phyloP scores from a whole-genome alignment of 2,797 vertebrate species.

The Labroides dimidiatus region DNA sequence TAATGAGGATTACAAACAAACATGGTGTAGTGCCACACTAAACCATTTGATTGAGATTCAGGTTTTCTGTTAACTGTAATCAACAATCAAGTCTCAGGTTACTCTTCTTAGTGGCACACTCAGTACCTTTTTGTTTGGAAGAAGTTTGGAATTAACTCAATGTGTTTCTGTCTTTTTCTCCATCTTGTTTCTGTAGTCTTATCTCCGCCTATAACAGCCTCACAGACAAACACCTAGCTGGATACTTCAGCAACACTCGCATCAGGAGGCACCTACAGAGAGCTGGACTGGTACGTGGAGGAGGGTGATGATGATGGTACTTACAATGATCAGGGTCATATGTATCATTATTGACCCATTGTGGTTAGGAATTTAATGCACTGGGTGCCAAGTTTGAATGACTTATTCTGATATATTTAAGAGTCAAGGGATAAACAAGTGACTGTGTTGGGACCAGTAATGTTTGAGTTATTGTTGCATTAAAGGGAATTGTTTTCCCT shows the following conservation, averaged over 20 bases:
- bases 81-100: conserved; percentile 20
- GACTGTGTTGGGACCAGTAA: no score
- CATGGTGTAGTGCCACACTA: conserved; percentile 31
- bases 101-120: neutral
- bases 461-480: no score
- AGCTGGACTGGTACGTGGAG: conserved; percentile 91
- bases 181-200: conserved; percentile 80
- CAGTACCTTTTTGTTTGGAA: neutral
- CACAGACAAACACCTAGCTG: conserved; percentile 92
- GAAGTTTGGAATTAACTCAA: neutral
- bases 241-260: conserved; percentile 93
- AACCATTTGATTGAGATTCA: conserved; percentile 45
- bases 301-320: conserved; percentile 16
- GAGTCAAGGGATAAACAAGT: no score
- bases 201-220: conserved; percentile 93
- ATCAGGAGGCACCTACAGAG: conserved; percentile 92
- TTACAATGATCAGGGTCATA: conserved; percentile 4
- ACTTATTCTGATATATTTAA: no score
- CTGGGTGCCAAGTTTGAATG: no score
- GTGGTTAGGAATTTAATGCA: neutral
- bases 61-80: conserved; percentile 38
- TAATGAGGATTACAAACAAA: conserved; percentile 67
- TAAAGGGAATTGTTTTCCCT: no score
- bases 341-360: no score
- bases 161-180: conserved; percentile 23